These are phyloP conservation scores for Nansenia antarctica DNA, from an alignment of 2,113 vertebrate species.

Conservation along the genomic window DNA sequence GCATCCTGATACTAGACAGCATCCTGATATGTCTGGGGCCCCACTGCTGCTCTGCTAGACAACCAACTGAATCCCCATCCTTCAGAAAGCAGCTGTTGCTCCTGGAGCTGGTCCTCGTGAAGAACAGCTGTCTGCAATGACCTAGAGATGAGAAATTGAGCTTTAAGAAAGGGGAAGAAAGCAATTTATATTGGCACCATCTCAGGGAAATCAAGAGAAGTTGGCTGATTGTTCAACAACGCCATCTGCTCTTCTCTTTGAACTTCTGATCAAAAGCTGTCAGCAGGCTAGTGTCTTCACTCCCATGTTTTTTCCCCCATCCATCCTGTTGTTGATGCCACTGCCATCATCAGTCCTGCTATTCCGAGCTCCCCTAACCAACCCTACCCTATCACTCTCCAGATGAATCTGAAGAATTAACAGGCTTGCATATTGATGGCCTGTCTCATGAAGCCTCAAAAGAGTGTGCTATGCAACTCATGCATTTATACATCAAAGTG, in stretches of 20 bases:
- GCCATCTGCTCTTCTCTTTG: slow-evolving; percentile 79
- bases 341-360: slow-evolving; percentile 29
- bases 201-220: slow-evolving; percentile 58
- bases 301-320: slow-evolving; percentile 41
- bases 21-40: slow-evolving; percentile 41
- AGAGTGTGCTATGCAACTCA: slow-evolving; percentile 38
- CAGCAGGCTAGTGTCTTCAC: slow-evolving; percentile 50
- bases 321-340: slow-evolving; percentile 18
- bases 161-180: slow-evolving; percentile 68
- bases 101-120: slow-evolving; percentile 47
- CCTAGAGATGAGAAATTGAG: slow-evolving; percentile 65
- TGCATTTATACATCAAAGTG: slow-evolving; percentile 71
- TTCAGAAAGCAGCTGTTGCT: slow-evolving; percentile 38
- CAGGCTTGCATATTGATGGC: slow-evolving; percentile 61
- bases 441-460: slow-evolving; percentile 33
- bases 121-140: slow-evolving; percentile 72
- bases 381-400: slow-evolving; percentile 25
- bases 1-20: no score
- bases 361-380: slow-evolving; percentile 5
- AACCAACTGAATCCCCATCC: slow-evolving; percentile 36
- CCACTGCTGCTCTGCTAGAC: slow-evolving; percentile 23
- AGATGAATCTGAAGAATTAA: slow-evolving; percentile 61
- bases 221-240: slow-evolving; percentile 71
- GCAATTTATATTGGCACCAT: slow-evolving; percentile 56
- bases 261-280: slow-evolving; percentile 78